These are phyloP conservation scores for Pandemis cinnamomeana DNA, from an alignment of 2,888 invertebrate species.

Conservation along the genomic window DNA sequence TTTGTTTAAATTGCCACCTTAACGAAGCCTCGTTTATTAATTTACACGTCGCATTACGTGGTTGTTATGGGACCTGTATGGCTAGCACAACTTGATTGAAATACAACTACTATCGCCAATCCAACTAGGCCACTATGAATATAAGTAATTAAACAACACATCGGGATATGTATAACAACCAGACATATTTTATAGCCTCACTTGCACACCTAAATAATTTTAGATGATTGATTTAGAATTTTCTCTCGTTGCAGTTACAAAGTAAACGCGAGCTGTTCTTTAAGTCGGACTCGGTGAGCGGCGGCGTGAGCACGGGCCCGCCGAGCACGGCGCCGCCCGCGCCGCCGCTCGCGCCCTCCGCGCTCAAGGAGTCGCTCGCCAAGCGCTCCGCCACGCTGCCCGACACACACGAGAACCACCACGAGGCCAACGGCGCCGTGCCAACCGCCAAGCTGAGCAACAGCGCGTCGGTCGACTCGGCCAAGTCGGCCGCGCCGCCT, in stretches of 20 bases:
- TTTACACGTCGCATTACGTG: constrained; percentile 11
- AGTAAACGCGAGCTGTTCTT: constrained; percentile 95
- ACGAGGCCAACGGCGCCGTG: constrained; percentile 77
- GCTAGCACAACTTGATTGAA: background rate
- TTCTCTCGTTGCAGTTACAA: constrained; percentile 87
- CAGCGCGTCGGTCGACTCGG: constrained; percentile 72
- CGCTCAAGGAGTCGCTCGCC: constrained; percentile 80
- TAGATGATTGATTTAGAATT: constrained; percentile 40
- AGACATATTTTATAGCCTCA: no score
- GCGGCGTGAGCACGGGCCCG: constrained; percentile 77
- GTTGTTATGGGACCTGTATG: background rate
- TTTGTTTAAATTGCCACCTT: constrained; percentile 34
- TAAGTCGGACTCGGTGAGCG: constrained; percentile 87
- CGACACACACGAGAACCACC: constrained; percentile 76
- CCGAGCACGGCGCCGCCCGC: constrained; percentile 75
- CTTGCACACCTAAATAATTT: background rate
- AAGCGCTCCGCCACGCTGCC: constrained; percentile 78
- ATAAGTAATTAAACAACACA: background rate
- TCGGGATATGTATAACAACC: background rate
- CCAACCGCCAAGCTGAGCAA: constrained; percentile 70
- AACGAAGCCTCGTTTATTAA: constrained; percentile 27
- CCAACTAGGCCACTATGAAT: background rate
- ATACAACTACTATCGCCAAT: background rate
- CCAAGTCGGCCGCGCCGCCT: constrained; percentile 76
- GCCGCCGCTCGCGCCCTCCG: constrained; percentile 76